Base-by-base conservation (phyloP, 2,888 invertebrate species). In the Philopedon plagiatum region DNA sequence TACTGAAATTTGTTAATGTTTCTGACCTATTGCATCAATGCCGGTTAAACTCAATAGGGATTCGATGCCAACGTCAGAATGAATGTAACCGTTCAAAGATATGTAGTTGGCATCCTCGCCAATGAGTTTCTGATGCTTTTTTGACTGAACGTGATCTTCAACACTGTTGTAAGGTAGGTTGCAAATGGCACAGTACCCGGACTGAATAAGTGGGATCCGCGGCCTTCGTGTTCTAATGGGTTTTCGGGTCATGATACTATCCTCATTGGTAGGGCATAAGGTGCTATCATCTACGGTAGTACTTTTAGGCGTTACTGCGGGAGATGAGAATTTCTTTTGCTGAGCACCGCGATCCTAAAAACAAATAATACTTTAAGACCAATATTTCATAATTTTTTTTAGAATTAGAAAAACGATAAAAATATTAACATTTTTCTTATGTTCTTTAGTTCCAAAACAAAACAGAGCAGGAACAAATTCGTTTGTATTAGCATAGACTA, bases 171-270 rank as follows among this genome's bases (percentile, higher is more conserved):
- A 94, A 79, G 93, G 92, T 57, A 90, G 86, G 81, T 92, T 92
- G 84, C 94, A 94, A 84, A 94, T 92, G 86, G 94, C 93, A 86
- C 94, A 94, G 81, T 92, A 94, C 37, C 75, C 75, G 13, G 84
- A 82, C 76, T 84, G 83, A 75, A 87, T 85, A 51, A 80, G 79
- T 75, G 81, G 81, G 74, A 83, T 80, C 73, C 83, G 79, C 72
- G 81, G 80, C 61, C 81, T 80, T 69, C 82, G 75, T 64, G 78
- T 78, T 73, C 83, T 78, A 15, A 74, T 74, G 51, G 85, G 83
- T 79, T 83, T 83, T 57, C 82, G 81, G 60, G 81, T 82, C 82
- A 83, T 81, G 75, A 76, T 81, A 78, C 77, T 76, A 76, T 78
- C 79, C 73, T 81, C 75, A 78, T 76, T 66, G 34, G 56, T 70